These are phyloP conservation scores for Nannoperca obscura DNA, from an alignment of 2,797 vertebrate species.

Conservation along the genomic window DNA sequence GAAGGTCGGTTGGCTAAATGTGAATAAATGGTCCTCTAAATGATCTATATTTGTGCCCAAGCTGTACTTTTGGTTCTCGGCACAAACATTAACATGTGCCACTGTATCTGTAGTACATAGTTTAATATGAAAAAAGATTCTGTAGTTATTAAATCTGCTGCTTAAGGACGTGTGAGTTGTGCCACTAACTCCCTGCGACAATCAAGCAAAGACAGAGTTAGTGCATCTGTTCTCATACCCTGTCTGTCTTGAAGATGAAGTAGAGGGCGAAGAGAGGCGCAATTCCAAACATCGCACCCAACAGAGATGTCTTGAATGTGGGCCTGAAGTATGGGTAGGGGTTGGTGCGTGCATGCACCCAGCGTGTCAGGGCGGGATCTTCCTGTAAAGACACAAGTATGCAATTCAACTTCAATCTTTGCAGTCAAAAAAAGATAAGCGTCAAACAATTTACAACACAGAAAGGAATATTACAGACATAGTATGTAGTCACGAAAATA, in stretches of 20 bases:
- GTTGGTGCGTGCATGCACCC: conserved; percentile 88
- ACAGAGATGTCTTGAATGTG: conserved; percentile 87
- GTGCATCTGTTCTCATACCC: conserved; percentile 83
- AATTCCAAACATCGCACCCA: conserved; percentile 81
- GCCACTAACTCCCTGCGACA: background rate
- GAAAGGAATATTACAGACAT: background rate
- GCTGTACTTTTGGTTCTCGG: background rate
- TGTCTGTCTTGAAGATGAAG: conserved; percentile 84
- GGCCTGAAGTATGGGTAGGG: conserved; percentile 86
- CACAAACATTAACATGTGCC: background rate
- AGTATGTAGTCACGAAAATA: background rate
- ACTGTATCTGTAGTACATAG: too few relatives aligned
- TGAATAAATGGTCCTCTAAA: background rate
- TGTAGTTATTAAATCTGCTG: background rate
- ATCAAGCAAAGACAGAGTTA: background rate
- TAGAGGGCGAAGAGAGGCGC: conserved; percentile 85
- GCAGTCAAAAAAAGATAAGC: accelerated
- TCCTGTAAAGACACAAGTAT: conserved; percentile 82
- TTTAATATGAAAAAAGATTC: background rate
- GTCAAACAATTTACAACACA: background rate
- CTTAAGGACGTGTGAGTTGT: too few relatives aligned
- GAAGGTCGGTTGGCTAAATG: background rate
- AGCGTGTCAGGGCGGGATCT: conserved; percentile 90
- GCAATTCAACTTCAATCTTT: background rate
- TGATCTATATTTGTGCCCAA: background rate